Conservation (phyloP, 2,888 invertebrate genomes). For the Dryobota labecula region DNA sequence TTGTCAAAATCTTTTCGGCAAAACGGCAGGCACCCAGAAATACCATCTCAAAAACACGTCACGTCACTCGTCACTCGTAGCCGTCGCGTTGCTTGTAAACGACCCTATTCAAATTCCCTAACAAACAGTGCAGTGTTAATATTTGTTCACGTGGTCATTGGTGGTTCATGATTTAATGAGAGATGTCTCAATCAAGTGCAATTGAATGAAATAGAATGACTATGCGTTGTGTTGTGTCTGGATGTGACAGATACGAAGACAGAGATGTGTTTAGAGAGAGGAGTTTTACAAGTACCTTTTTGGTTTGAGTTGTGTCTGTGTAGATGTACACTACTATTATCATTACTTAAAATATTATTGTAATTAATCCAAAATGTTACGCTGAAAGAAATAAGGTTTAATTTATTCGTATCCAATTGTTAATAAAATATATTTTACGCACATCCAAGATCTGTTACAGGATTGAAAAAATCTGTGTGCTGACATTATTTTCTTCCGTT, state of each 20-base stretch:
- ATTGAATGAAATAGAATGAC: slow-evolving; percentile 55
- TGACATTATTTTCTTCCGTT: not conserved
- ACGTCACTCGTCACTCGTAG: no score
- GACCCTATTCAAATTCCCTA: slow-evolving; percentile 39
- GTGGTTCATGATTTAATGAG: slow-evolving; percentile 58
- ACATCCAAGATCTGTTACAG: not conserved
- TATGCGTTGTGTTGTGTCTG: slow-evolving; percentile 37
- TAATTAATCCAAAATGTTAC: not conserved
- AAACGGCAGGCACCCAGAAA: no score
- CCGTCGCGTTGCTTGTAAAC: slow-evolving; percentile 33
- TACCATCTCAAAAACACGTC: slow-evolving; percentile 1
- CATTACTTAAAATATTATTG: not conserved
- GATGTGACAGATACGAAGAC: not conserved
- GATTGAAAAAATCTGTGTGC: not conserved
- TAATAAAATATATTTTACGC: not conserved
- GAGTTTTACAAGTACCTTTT: not conserved
- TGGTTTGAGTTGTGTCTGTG: not conserved
- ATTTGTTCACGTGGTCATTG: slow-evolving; percentile 69
- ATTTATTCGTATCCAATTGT: not conserved
- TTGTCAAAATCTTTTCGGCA: no score
- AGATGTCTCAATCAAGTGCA: slow-evolving; percentile 66
- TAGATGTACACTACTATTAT: not conserved
- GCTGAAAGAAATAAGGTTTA: not conserved
- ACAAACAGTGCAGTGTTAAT: slow-evolving; percentile 52
- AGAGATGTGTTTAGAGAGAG: not conserved